A percentile compares a stretch with the other conserved stretches of the same genome.
Conservation (phyloP, 2,888 invertebrate genomes). For the Sesia apiformis region DNA sequence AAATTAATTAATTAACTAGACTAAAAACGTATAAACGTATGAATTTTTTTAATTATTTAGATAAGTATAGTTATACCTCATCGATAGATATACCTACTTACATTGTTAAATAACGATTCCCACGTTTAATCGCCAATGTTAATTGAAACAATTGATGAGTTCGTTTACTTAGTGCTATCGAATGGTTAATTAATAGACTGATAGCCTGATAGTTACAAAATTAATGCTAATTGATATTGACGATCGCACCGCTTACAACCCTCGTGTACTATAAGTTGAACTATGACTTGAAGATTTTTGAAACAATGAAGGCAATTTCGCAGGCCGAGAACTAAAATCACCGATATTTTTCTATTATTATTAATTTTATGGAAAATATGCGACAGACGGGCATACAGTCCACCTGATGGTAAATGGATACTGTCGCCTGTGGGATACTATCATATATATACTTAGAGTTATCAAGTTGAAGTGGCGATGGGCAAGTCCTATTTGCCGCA, state of each 20-base stretch:
- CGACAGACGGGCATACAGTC: neutral
- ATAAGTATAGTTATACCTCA: neutral
- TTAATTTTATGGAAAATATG: neutral
- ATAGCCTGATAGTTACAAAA: too few species aligned
- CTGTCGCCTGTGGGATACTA: neutral
- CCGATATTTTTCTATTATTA: neutral
- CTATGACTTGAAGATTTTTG: neutral
- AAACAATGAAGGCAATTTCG: neutral
- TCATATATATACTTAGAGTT: too few species aligned
- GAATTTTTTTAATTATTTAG: too few species aligned
- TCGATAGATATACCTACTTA: neutral
- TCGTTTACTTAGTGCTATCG: slow-evolving; percentile 2
- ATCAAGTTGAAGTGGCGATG: too few species aligned
- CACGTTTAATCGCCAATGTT: slow-evolving; percentile 4
- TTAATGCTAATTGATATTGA: too few species aligned
- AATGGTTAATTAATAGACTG: neutral
- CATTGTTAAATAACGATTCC: slow-evolving; percentile 6
- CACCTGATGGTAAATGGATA: neutral
- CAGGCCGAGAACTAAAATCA: neutral
- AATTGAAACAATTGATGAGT: slow-evolving; percentile 1
- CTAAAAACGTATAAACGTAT: too few species aligned
- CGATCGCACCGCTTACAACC: too few species aligned
- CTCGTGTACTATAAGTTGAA: too few species aligned
- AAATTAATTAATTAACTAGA: too few species aligned
- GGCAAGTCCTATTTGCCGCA: too few species aligned